A percentile compares a stretch with the other conserved stretches of the same genome.
These are phyloP conservation scores for Stenodema calcarata DNA, from an alignment of 2,888 invertebrate genomes.

Conservation along the genomic window DNA sequence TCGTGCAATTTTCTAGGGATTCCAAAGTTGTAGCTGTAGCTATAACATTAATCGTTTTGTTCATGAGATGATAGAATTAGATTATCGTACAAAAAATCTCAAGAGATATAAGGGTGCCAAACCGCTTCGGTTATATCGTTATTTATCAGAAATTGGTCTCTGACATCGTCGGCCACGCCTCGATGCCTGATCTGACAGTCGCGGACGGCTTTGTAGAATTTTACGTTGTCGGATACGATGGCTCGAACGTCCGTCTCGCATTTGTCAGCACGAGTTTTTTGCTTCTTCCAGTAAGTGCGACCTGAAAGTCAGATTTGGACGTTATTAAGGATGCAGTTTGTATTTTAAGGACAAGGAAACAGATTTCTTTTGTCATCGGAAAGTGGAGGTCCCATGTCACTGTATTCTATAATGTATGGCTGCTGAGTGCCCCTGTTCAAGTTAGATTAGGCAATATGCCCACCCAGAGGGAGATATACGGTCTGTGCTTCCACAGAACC, in stretches of 20 bases:
- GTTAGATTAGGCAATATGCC: too few species aligned
- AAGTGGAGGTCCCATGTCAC: too few species aligned
- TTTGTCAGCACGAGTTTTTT: constrained; percentile 13
- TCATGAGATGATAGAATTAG: too few species aligned
- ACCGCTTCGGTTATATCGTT: constrained; percentile 50
- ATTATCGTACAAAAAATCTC: constrained; percentile 25
- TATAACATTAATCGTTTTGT: not conserved
- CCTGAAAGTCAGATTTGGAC: not conserved
- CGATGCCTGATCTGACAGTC: constrained; percentile 38
- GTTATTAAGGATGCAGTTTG: too few species aligned
- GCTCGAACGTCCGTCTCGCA: constrained; percentile 54
- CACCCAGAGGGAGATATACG: too few species aligned
- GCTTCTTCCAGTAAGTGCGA: constrained; percentile 35
- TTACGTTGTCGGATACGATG: constrained; percentile 53
- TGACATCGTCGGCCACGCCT: constrained; percentile 39
- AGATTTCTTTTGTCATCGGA: too few species aligned
- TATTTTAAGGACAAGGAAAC: too few species aligned
- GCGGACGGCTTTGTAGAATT: constrained; percentile 52
- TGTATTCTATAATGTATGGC: too few species aligned
- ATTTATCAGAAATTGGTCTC: constrained; percentile 39
- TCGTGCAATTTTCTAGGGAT: not conserved
- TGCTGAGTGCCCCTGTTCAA: too few species aligned
- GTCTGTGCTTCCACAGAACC: too few species aligned
- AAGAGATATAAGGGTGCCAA: constrained; percentile 52
- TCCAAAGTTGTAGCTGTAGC: not conserved